Evolutionary conservation across 1,140 invertebrate species (phyloP), one percentile per base, ranked within the genome.

Genomic region (Pissodes strobi): DNA sequence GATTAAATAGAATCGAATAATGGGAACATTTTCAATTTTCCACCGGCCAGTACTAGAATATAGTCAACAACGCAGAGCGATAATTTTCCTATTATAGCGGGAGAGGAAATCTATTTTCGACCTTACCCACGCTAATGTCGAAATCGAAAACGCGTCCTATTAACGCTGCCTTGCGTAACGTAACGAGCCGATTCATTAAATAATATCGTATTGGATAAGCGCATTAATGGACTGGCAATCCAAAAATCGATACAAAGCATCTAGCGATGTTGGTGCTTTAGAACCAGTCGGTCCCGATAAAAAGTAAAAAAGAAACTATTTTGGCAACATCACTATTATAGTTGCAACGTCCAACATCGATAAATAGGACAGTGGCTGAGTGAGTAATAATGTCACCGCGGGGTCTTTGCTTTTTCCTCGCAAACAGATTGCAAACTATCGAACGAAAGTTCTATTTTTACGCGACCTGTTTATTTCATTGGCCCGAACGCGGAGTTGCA

Each of bases 101-200:
- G 8, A 48, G 13, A 48, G 4, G 19, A 23, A 22, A 48, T 48
- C 45, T 48, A 48, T 48, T 48, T 48, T 48, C 8, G 22, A 22
- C 22, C 45, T 48, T 18, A 23, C 45, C 45, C 45, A 48, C 45
- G 45, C 45, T 22, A 4, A 9, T 18, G 45, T 48, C 22, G 18
- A 48, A 48, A 48, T 21, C 22, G 22, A 48, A 48, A 48, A 48
- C 45, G 19, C 18, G 45, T 48, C 45, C 45, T 48, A 48, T 48
- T 21, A 48, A 48, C 45, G 45, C 22, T 48, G 15, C 18, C 13
- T 48, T 48, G 45, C 45, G 45, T 48, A 48, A 48, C 45, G 45
- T 37, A 37, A 2, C 9, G 13, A 37, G 30, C 9, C 9, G 30
- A n/a, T n/a, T n/a, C n/a, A n/a, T n/a, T n/a, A n/a, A n/a, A n/a